Evolutionary conservation across 2,888 invertebrate genomes (phyloP).

Genomic region (Seira sanloemensis): DNA sequence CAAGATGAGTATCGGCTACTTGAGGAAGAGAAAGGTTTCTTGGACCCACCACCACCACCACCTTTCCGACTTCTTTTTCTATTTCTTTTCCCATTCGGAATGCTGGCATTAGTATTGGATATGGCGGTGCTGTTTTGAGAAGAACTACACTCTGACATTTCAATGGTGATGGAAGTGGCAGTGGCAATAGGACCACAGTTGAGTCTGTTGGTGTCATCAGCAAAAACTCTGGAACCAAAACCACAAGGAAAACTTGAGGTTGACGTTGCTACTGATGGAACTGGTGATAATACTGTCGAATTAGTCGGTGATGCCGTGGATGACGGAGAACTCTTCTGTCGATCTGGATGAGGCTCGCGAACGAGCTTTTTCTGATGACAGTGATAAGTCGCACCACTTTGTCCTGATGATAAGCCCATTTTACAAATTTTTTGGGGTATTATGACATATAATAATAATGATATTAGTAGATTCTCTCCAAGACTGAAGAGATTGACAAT

Average conservation of each 20-base stretch:
- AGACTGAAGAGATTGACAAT: neutral
- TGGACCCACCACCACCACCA: constrained; percentile 53
- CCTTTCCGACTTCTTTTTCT: constrained; percentile 29
- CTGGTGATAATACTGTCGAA: neutral
- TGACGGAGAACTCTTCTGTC: constrained; percentile 13
- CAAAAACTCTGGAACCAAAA: neutral
- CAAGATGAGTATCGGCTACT: constrained; percentile 66
- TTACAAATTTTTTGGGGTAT: constrained; percentile 45
- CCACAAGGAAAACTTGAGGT: neutral
- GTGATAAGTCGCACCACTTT: constrained; percentile 52
- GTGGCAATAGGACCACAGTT: constrained; percentile 13
- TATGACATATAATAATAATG: neutral
- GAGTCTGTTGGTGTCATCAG: constrained; percentile 14
- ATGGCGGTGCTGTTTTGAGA: constrained; percentile 41
- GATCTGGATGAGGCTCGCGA: constrained; percentile 26
- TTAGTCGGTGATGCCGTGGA: constrained; percentile 36
- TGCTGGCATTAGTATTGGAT: constrained; percentile 32
- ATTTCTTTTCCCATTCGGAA: constrained; percentile 37
- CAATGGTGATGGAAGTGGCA: constrained; percentile 16
- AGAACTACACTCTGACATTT: no score
- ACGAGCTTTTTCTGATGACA: constrained; percentile 34
- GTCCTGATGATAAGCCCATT: constrained; percentile 64
- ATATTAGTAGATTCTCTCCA: neutral
- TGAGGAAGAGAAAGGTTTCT: constrained; percentile 57
- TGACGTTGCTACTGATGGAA: constrained; percentile 24